Evolutionary conservation across 2,113 vertebrate species (phyloP).

Genomic region (Phylloscopus trochiloides): DNA sequence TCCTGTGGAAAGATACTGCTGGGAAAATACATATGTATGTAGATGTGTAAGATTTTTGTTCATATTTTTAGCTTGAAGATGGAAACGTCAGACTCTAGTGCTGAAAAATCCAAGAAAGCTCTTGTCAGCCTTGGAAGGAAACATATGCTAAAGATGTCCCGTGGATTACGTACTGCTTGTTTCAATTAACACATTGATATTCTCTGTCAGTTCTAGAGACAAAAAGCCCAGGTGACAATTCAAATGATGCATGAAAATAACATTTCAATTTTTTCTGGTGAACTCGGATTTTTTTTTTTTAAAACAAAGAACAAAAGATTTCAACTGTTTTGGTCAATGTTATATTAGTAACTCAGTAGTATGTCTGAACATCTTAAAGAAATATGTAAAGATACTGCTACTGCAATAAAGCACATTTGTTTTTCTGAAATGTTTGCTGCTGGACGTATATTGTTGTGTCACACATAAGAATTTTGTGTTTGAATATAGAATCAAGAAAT

Average conservation of each 20-base stretch:
- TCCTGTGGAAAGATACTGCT: not conserved
- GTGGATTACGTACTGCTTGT: not conserved
- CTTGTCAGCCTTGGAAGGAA: slow-evolving; percentile 22
- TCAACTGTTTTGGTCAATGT: not conserved
- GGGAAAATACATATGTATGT: not conserved
- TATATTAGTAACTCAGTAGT: not conserved
- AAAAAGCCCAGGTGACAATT: slow-evolving; percentile 39
- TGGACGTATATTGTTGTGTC: not conserved
- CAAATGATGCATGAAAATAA: slow-evolving; percentile 7
- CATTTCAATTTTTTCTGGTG: not conserved
- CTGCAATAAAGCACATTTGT: not conserved
- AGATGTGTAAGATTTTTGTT: not conserved
- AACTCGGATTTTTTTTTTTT: not conserved
- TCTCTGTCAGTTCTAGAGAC: slow-evolving; percentile 22
- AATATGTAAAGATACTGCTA: not conserved
- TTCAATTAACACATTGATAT: slow-evolving; percentile 56
- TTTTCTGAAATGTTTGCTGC: not conserved
- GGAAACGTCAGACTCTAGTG: not conserved
- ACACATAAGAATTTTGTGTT: not conserved
- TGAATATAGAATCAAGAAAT: not conserved
- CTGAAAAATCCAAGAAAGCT: slow-evolving; percentile 28
- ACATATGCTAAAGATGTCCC: slow-evolving; percentile 42
- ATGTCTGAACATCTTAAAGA: not conserved
- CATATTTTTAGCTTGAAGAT: not conserved
- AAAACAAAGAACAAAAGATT: not conserved